Evolutionary conservation across 2,888 invertebrate species (phyloP).

Genomic region (Eupeodes luniger): DNA sequence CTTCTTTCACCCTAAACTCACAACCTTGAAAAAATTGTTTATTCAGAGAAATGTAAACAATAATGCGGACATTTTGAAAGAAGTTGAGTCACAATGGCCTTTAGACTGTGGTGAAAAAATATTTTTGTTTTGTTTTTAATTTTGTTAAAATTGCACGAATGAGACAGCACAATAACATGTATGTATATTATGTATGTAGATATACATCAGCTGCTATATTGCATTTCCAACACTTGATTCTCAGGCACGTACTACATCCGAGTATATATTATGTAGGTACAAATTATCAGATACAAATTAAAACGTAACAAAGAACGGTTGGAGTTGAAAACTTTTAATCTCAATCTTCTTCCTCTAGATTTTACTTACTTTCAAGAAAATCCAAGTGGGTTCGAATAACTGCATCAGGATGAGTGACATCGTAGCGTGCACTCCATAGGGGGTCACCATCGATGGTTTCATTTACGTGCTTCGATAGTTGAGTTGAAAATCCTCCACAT

Average conservation of each 20-base stretch:
- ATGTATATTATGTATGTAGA: background rate
- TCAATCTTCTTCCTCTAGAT: background rate
- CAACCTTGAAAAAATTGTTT: conserved; percentile 15
- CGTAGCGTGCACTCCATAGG: conserved; percentile 93
- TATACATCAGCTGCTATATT: no score
- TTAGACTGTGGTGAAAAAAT: conserved; percentile 39
- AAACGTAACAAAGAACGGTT: conserved; percentile 36
- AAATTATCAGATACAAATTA: background rate
- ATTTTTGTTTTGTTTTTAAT: conserved; percentile 11
- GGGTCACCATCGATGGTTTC: conserved; percentile 93
- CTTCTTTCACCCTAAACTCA: conserved; percentile 1
- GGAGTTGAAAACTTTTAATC: background rate
- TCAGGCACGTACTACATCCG: background rate
- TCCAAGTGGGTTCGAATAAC: conserved; percentile 92
- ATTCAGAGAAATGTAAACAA: conserved; percentile 42
- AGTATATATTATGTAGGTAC: no score
- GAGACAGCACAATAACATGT: conserved; percentile 33
- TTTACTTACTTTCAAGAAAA: conserved; percentile 88
- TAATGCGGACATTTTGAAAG: conserved; percentile 4
- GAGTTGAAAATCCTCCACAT: conserved; percentile 92
- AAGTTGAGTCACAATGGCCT: conserved; percentile 34
- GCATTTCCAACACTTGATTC: background rate
- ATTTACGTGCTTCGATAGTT: conserved; percentile 89
- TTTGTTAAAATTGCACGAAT: conserved; percentile 34
- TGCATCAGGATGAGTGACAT: conserved; percentile 90